Base-by-base conservation (phyloP, 2,888 invertebrate species). In the Eucera pruinosa region DNA sequence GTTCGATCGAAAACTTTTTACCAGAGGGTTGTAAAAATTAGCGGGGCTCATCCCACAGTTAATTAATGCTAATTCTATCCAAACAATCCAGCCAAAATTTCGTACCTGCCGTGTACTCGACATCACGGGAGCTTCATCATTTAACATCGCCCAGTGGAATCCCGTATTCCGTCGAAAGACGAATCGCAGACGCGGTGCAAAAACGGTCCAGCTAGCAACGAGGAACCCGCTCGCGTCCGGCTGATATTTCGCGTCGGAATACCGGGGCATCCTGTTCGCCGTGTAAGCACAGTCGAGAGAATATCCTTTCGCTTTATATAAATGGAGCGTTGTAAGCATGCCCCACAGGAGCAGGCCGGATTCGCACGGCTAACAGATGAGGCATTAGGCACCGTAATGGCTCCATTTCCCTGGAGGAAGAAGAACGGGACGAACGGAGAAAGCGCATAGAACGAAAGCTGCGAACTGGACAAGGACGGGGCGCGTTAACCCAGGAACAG, bases 341-440 rank as follows among this genome's bases (percentile, higher is more conserved):
- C 89, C 88, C 90, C 89, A 85, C 86, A 89, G 90, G 88, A 90
- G 85, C 87, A 72, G 84, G 83, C 80, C 81, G 86, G 88, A 87
- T 88, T 89, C 88, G 88, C 88, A 87, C 87, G 83, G 88, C 89
- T 91, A 91, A 91, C 91, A 89, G 91, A 91, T 91, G 91, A 91
- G 89, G 90, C 89, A 91, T 91, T 91, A 91, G 91, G 89, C 87
- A 88, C 87, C 86, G 89, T 91, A 91, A 90, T 90, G 90, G 90
- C 86, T 86, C 86, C 87, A 86, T 87, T 89, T 85, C 86, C 89
- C 90, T 86, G 82, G 85, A 87, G 83, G 80, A 77, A 72, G 66
- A n/a, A 45, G 71, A 47, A 45, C 74, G 78, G 64, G 75, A 47
- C 74, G n/a, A 48, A 48, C 20, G 15, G 33, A 48, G 60, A 45